Base-by-base conservation (phyloP, 2,797 vertebrate species). In the Chelmon rostratus region DNA sequence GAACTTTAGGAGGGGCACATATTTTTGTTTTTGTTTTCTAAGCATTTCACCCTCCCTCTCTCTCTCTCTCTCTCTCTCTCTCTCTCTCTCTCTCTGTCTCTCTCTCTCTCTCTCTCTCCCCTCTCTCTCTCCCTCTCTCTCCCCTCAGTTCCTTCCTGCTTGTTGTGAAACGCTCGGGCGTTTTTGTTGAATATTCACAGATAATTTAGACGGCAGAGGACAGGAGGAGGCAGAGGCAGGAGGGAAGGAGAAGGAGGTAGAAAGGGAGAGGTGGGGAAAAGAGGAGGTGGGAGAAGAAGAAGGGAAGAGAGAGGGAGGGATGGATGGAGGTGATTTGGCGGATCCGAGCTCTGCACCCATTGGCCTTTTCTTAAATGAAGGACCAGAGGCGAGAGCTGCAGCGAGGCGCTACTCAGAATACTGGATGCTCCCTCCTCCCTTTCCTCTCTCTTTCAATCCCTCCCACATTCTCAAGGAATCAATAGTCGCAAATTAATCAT, bases 401-500 rank as follows among this genome's bases (percentile, higher is more conserved):
- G 96, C 92, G 94, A 92, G 91, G 91, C 92, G 91, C 94, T 93
- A 86, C 94, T 94, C 96, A 93, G 96, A 96, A 96, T 94, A 94
- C 96, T 95, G 94, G 95, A 95, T 96, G 95, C 94, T 92, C 91
- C 92, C 92, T 92, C 89, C 91, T 62, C 61, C 71, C 64, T 72
- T 62, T 28, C 47, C 71, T 73, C 71, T 84, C 69, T 73, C 68
- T 86, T 80, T 83, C 82, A 77, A 76, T 87, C 83, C 87, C 91
- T 91, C 86, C 89, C 85, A 90, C 91, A 84, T 89, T 91, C 88
- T 93, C 65, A 19, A 90, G 92, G 94, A 96, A 96, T 96, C 96
- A 93, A 96, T 96, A 95, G 91, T 90, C 37, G 79, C 92, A 96
- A 95, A 97, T 96, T 95, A 96, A 96, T 94, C 94, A 96, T 95